phyloP scores from a whole-genome alignment of 1,140 invertebrate genomes.

The Parapsyche elsis region DNA sequence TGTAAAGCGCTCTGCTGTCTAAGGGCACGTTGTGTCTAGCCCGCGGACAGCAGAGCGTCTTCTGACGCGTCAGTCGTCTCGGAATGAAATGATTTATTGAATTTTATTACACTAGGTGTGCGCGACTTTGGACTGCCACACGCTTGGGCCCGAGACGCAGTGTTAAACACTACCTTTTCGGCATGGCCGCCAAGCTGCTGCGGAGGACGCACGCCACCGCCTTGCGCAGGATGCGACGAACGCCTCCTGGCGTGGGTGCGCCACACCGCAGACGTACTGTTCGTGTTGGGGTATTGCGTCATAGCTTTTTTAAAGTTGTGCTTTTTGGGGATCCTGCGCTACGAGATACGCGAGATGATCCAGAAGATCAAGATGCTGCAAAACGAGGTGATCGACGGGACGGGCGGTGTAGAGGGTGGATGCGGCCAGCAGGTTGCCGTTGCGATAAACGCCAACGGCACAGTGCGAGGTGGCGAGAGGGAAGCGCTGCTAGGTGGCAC shows the following conservation, averaged over 20 bases:
- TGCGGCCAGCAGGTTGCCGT: constrained; percentile 61
- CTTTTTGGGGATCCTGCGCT: constrained; percentile 87
- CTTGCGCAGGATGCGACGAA: constrained; percentile 75
- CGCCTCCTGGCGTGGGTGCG: constrained; percentile 78
- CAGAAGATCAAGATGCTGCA: constrained; percentile 82
- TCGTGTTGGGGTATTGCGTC: constrained; percentile 89
- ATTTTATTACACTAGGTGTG: no score
- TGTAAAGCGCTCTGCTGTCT: no score
- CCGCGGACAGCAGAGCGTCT: no score
- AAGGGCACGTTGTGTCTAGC: no score
- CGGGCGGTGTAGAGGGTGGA: constrained; percentile 60
- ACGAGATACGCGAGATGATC: constrained; percentile 90
- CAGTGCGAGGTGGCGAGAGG: constrained; percentile 63
- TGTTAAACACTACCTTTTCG: constrained; percentile 59
- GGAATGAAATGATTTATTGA: no score
- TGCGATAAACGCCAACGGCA: constrained; percentile 65
- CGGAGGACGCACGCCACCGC: constrained; percentile 60
- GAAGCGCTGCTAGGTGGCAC: constrained; percentile 68
- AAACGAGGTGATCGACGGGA: constrained; percentile 66
- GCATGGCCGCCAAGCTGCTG: constrained; percentile 68
- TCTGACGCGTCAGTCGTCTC: no score
- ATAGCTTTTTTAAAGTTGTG: constrained; percentile 90
- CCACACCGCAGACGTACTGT: constrained; percentile 82
- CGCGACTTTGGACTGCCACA: constrained; percentile 68
- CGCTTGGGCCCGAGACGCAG: constrained; percentile 41